Evolutionary conservation across 2,888 invertebrate genomes (phyloP), one percentile per base, ranked within the genome.

Genomic region (Cantharis nigra): DNA sequence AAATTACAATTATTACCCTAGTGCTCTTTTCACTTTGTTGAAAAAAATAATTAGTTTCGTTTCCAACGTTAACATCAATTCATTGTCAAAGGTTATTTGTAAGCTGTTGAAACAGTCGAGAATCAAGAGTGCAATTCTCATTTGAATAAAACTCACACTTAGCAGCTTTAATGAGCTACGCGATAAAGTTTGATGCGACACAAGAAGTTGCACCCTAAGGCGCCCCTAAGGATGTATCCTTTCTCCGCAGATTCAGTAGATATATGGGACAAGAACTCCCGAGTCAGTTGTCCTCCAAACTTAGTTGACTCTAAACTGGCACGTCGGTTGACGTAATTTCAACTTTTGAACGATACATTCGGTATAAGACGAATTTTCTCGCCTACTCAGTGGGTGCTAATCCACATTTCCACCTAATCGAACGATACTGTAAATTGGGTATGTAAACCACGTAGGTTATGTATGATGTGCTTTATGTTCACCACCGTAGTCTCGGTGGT

Each of bases 181-280:
- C 77, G 71, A 79, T 76, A 77, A 79, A 78, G 74, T 78, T 78
- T 76, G 78, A 76, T 75, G 77, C 74, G 78, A 77, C 78, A 74
- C 77, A 76, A 80, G 80, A 80, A 82, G 79, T 80, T 81, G 62
- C 75, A 76, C 80, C 77, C 76, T 75, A 76, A 80, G 81, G 80
- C 80, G 76, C 81, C 81, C 81, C 81, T 69, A 65, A 81, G 81
- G 81, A 81, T 77, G 77, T 72, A 78, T 77, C 76, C 79, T 76
- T 72, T 77, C 65, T 79, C 80, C 80, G 78, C 80, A 80, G 79
- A 80, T 77, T 75, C 76, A 76, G 49, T 70, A 80, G 78, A 81
- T 82, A 81, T 78, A 82, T 81, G 82, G 77, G 78, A 79, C 77
- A 76, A 81, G 74, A 81, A 80, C 77, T 80, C 81, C 81, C 83